These are phyloP conservation scores for Epinephelus lanceolatus DNA, from an alignment of 2,113 vertebrate species.

Conservation along the genomic window DNA sequence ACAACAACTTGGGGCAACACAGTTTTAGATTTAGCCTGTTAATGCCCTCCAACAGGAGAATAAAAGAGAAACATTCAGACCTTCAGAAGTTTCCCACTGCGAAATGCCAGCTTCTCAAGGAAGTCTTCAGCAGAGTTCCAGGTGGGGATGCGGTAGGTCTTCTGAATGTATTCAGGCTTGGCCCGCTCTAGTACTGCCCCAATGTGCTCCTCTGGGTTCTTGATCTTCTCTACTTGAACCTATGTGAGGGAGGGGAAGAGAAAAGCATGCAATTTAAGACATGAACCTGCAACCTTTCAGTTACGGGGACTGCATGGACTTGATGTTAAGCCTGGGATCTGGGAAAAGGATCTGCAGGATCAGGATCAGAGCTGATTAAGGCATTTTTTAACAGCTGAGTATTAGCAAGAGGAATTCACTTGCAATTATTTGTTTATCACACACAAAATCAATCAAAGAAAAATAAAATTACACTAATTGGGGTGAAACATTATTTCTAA, in stretches of 20 bases:
- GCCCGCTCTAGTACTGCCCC: constrained; percentile 92
- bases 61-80: constrained; percentile 70
- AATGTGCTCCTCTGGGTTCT: constrained; percentile 94
- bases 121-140: constrained; percentile 94
- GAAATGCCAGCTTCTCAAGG: constrained; percentile 93
- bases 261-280: neutral
- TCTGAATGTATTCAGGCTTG: constrained; percentile 95
- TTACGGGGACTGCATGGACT: constrained; percentile 6
- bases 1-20: neutral
- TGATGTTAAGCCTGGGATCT: constrained; percentile 6
- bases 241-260: constrained; percentile 59
- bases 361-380: constrained; percentile 21
- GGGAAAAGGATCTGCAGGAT: neutral
- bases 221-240: constrained; percentile 99
- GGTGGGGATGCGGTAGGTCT: constrained; percentile 93
- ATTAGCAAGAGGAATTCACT: constrained; percentile 15
- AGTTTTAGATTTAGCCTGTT: neutral
- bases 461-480: neutral
- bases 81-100: constrained; percentile 95
- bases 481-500: too few relatives aligned
- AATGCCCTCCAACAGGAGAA: neutral
- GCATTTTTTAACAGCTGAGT: neutral
- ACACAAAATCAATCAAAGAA: neutral
- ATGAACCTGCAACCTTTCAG: constrained; percentile 31
- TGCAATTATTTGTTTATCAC: neutral